Conservation (phyloP, 1,140 invertebrate species). For the Solenopsis invicta region DNA sequence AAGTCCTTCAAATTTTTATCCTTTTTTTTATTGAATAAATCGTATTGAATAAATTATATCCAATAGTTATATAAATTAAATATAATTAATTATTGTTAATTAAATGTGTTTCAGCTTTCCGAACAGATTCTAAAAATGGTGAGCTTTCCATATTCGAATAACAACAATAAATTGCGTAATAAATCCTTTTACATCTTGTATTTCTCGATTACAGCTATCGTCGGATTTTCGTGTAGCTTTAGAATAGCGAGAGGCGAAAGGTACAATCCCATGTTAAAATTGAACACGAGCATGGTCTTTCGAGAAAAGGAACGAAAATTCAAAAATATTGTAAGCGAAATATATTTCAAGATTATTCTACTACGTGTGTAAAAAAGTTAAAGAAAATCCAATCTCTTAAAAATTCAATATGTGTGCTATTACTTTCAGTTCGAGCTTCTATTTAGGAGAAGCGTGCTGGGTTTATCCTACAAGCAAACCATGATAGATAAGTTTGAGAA, state of each 20-base stretch:
- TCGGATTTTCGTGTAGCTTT: slow-evolving; percentile 90
- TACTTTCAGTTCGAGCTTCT: slow-evolving; percentile 85
- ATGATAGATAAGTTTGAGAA: slow-evolving; percentile 91
- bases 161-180: slow-evolving; percentile 23
- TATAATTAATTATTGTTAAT: slow-evolving; percentile 15
- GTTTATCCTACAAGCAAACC: slow-evolving; percentile 89
- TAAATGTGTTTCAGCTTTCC: slow-evolving; percentile 80
- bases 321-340: slow-evolving; percentile 87
- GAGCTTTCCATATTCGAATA: slow-evolving; percentile 54
- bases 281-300: slow-evolving; percentile 87
- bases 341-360: slow-evolving; percentile 12
- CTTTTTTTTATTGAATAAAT: not conserved
- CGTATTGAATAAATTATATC: not conserved
- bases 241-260: slow-evolving; percentile 90
- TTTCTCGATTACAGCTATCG: slow-evolving; percentile 88
- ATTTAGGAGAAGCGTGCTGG: slow-evolving; percentile 87
- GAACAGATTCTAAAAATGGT: slow-evolving; percentile 86
- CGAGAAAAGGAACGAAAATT: slow-evolving; percentile 89
- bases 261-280: slow-evolving; percentile 88
- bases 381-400: slow-evolving; percentile 28
- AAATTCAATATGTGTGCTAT: slow-evolving; percentile 35
- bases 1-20: not conserved
- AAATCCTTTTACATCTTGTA: not conserved
- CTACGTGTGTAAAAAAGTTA: not conserved
- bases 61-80: slow-evolving; percentile 2